These are phyloP conservation scores for Suncus etruscus DNA, from an alignment of 2,113 vertebrate genomes.

Conservation along the genomic window DNA sequence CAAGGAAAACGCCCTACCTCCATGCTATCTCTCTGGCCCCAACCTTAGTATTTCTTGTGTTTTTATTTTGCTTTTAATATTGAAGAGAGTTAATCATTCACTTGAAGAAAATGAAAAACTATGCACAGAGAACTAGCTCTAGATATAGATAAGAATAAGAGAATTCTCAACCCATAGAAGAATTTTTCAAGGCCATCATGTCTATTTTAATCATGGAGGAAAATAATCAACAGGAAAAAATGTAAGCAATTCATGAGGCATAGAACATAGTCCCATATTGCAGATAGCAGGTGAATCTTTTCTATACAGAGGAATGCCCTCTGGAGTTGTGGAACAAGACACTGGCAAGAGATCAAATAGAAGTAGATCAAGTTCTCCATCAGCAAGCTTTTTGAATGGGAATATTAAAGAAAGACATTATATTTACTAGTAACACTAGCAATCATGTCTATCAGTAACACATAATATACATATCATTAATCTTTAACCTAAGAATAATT, in stretches of 20 bases:
- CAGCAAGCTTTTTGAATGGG: neutral
- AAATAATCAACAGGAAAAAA: neutral
- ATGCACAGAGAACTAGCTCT: neutral
- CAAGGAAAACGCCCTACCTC: too few species aligned
- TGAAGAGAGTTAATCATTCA: neutral
- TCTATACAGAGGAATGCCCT: neutral
- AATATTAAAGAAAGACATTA: slow-evolving; percentile 31
- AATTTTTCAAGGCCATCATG: neutral
- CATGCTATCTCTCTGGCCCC: too few species aligned
- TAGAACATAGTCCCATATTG: neutral
- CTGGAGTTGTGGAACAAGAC: neutral
- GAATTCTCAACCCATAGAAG: neutral
- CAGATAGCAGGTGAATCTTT: neutral
- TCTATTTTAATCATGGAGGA: neutral
- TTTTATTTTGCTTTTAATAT: neutral
- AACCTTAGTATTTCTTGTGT: neutral
- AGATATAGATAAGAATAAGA: neutral
- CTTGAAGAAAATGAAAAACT: neutral
- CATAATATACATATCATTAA: neutral
- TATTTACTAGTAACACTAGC: neutral
- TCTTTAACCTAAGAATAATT: neutral
- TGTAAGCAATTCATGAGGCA: neutral
- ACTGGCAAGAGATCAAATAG: neutral
- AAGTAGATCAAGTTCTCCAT: neutral
- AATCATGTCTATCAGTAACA: too few species aligned